Conservation (phyloP, 2,797 vertebrate genomes). For the Spheniscus humboldti region DNA sequence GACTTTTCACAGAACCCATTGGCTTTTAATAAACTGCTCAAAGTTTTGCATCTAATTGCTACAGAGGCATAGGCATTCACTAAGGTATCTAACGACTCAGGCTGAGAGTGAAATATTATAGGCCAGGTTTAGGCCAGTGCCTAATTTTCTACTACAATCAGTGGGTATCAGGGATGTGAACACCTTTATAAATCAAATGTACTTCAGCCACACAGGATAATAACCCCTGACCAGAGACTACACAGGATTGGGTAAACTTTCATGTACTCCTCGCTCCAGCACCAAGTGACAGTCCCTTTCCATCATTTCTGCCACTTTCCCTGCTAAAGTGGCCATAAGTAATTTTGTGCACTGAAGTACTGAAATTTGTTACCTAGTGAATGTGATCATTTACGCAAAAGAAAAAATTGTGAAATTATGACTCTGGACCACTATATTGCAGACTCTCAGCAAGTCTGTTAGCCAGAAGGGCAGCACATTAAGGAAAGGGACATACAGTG, state of each 20-base stretch:
- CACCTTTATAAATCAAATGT: neutral
- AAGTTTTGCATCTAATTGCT: neutral
- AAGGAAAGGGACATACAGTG: neutral
- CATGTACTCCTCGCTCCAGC: neutral
- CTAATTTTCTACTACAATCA: neutral
- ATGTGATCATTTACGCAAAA: neutral
- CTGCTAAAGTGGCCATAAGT: rapidly evolving
- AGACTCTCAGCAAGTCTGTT: neutral
- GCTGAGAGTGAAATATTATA: neutral
- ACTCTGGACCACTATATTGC: no score
- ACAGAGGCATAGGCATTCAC: neutral
- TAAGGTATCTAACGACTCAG: neutral
- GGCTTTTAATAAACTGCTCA: neutral
- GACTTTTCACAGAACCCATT: neutral
- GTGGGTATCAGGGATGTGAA: neutral
- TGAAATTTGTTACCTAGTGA: neutral
- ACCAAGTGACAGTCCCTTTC: neutral
- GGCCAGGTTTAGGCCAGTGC: no score
- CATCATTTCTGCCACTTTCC: neutral
- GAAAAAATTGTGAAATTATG: neutral
- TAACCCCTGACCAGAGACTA: neutral
- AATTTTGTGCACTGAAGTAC: neutral
- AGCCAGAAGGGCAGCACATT: neutral
- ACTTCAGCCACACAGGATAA: neutral
- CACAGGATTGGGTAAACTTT: neutral